Evolutionary conservation across 1,140 invertebrate species (phyloP), one percentile per base, ranked within the genome.

Genomic region (Antheraea pernyi): DNA sequence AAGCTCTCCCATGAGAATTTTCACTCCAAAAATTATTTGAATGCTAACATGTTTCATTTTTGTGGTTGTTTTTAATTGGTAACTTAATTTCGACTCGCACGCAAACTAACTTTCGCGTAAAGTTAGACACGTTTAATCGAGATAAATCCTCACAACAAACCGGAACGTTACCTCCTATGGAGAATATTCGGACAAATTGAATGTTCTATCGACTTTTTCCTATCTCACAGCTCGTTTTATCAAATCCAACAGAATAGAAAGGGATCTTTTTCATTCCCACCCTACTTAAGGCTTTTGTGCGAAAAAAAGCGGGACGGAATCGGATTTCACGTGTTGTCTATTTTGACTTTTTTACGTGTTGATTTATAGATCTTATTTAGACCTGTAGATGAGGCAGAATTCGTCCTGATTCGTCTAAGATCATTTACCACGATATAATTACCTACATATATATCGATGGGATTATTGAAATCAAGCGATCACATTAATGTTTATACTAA

Each of bases 221-320:
- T 61, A 61, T 61, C 9, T 5, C 70, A 77, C 74, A 75, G 71
- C 81, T 80, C 79, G 78, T 80, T 82, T 81, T 75, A 69, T 67
- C 65, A 71, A 22, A 22, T 65, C 59, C 60, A 74, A 70, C 6
- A 58, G 48, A 59, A 59, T 67, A 10, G n/a, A 10, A 42, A 42
- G 63, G 63, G 10, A 42, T 42, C 39, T 42, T 11, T 42, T 42
- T 42, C 39, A 7, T 42, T 42, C 0, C 39, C 39, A 42, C 11
- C 39, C 39, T n/a, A 16, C 10, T 30, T 36, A 22, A 39, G 22
- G 19, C 65, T 59, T 58, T 67, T 74, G 78, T 70, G 80, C 77
- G 77, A 79, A 86, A 88, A 86, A 85, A 83, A 88, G 80, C 83
- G 80, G 83, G 65, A 74, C 83, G 76, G 82, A 86, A 81, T 69